Conservation (phyloP, 2,113 vertebrate genomes). For the Scomber scombrus region DNA sequence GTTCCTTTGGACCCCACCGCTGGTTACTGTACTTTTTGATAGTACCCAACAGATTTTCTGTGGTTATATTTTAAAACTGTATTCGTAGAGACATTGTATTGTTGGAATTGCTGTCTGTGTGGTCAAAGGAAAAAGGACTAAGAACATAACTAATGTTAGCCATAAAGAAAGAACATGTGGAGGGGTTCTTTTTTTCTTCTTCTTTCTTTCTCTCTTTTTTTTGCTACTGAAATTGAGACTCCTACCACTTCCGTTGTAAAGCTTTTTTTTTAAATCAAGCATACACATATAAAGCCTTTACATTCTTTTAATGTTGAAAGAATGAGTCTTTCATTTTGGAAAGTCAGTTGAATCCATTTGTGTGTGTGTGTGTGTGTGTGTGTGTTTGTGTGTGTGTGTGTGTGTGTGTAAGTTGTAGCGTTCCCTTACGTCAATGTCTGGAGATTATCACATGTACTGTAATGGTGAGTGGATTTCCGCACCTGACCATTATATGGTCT, state of each 20-base stretch:
- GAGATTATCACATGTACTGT: conserved; percentile 67
- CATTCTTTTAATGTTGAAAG: conserved; percentile 42
- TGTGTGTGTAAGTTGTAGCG: conserved; percentile 43
- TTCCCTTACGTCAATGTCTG: conserved; percentile 50
- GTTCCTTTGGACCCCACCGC: conserved; percentile 46
- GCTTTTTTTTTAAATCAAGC: conserved; percentile 30
- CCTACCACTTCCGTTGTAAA: conserved; percentile 34
- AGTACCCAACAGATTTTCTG: conserved; percentile 52
- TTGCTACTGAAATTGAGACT: conserved; percentile 67
- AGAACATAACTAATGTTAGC: conserved; percentile 20
- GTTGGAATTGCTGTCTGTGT: conserved; percentile 43
- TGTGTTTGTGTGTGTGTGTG: conserved; percentile 51
- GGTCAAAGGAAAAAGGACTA: conserved; percentile 27
- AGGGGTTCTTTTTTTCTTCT: not conserved
- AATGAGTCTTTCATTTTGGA: conserved; percentile 22
- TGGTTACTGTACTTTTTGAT: conserved; percentile 61
- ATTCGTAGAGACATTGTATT: conserved; percentile 44
- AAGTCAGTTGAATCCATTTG: conserved; percentile 18
- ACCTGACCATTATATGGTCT: conserved; percentile 78
- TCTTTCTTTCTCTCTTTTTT: conserved; percentile 9
- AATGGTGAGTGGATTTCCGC: conserved; percentile 61
- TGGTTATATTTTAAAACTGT: conserved; percentile 59
- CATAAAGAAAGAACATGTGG: conserved; percentile 17
- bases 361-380: conserved; percentile 50
- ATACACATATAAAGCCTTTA: conserved; percentile 40